Evolutionary conservation across 2,113 vertebrate genomes (phyloP).

Genomic region (Edolisoma coerulescens): DNA sequence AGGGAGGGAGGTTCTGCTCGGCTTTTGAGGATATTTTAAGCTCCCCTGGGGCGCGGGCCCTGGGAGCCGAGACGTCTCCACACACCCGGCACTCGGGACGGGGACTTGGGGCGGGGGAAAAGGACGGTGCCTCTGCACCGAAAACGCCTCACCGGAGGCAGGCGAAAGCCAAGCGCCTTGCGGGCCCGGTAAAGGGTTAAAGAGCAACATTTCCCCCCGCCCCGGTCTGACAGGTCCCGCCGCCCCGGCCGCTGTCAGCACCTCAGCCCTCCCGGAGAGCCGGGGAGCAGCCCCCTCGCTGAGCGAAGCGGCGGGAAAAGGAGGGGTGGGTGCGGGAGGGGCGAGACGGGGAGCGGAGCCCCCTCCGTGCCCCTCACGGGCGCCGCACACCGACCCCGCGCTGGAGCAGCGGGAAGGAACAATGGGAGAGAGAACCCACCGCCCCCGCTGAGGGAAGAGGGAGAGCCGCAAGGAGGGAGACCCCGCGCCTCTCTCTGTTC

Average conservation of each 20-base stretch:
- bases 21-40: neutral
- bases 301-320: neutral
- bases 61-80: neutral
- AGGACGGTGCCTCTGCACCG: neutral
- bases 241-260: neutral
- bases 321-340: neutral
- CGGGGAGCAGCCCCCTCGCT: neutral
- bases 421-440: neutral
- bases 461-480: neutral
- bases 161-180: neutral
- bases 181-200: neutral
- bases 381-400: neutral
- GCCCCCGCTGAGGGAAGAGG: neutral
- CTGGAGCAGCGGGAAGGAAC: neutral
- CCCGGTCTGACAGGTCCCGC: neutral
- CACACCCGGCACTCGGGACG: neutral
- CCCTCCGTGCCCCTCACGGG: neutral
- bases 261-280: neutral
- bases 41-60: neutral
- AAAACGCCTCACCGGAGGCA: neutral
- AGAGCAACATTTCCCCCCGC: neutral
- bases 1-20: neutral
- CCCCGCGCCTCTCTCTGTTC: neutral
- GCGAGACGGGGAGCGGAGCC: neutral
- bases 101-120: neutral